phyloP scores from a whole-genome alignment of 2,797 vertebrate species.

The Lophius americanus region DNA sequence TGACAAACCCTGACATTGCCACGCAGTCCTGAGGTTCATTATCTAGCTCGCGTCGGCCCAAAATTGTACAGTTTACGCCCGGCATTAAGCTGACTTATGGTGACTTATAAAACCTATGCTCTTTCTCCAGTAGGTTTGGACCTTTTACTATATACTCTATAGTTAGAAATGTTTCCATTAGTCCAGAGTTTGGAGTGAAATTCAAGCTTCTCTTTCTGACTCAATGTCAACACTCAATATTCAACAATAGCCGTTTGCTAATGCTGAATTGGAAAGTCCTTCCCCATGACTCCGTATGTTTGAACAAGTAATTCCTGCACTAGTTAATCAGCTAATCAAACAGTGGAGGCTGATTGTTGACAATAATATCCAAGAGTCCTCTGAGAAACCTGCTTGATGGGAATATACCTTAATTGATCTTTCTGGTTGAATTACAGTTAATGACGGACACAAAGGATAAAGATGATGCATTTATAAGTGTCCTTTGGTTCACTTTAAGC shows the following conservation, averaged over 20 bases:
- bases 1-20: no score
- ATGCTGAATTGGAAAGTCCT: constrained; percentile 11
- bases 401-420: constrained; percentile 41
- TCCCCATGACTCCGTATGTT: constrained; percentile 27
- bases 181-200: background rate
- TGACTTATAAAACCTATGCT: no score
- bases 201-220: constrained; percentile 2
- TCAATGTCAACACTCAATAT: constrained; percentile 19
- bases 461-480: constrained; percentile 4
- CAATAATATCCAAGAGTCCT: constrained; percentile 18
- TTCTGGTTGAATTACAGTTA: constrained; percentile 31
- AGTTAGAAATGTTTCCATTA: background rate
- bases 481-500: constrained; percentile 9
- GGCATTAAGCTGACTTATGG: no score
- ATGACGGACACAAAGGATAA: constrained; percentile 20
- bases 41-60: no score
- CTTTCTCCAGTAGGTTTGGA: no score
- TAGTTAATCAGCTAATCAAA: constrained; percentile 61
- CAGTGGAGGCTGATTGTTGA: constrained; percentile 24
- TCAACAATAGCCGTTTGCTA: constrained; percentile 25
- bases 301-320: constrained; percentile 41
- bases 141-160: no score
- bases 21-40: no score
- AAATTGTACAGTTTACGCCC: no score
- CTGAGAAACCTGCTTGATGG: constrained; percentile 11